Evolutionary conservation across 2,113 vertebrate species (phyloP).

Genomic region (Alligator mississippiensis): DNA sequence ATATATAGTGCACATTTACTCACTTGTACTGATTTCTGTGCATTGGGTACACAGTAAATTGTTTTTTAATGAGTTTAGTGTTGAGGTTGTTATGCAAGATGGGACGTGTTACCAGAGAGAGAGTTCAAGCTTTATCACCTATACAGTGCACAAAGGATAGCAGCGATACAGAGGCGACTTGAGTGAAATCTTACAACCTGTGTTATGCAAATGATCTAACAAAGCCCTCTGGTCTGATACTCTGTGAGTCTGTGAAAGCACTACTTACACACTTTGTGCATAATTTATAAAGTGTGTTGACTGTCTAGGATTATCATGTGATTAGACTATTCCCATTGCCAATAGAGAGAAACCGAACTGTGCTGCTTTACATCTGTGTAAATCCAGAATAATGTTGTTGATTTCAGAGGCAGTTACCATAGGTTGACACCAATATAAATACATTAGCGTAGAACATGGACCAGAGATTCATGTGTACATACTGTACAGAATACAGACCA

Average conservation of each 20-base stretch:
- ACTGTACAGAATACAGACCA: not conserved
- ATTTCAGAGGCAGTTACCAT: not conserved
- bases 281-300: not conserved
- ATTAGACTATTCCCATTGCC: not conserved
- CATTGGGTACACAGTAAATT: too few species aligned
- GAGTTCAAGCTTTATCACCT: not conserved
- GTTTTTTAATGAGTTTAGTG: too few species aligned
- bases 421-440: not conserved
- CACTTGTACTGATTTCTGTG: too few species aligned
- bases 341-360: not conserved
- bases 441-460: not conserved
- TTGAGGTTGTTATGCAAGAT: accelerated
- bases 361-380: not conserved
- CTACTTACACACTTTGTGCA: not conserved
- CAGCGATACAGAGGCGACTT: not conserved
- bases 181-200: not conserved
- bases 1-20: too few species aligned
- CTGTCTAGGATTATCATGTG: not conserved
- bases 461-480: not conserved
- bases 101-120: not conserved
- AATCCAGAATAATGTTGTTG: not conserved
- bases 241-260: not conserved
- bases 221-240: not conserved
- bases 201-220: not conserved
- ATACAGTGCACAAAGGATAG: not conserved